Evolutionary conservation across 2,113 vertebrate species (phyloP).

Genomic region (Abramis brama): DNA sequence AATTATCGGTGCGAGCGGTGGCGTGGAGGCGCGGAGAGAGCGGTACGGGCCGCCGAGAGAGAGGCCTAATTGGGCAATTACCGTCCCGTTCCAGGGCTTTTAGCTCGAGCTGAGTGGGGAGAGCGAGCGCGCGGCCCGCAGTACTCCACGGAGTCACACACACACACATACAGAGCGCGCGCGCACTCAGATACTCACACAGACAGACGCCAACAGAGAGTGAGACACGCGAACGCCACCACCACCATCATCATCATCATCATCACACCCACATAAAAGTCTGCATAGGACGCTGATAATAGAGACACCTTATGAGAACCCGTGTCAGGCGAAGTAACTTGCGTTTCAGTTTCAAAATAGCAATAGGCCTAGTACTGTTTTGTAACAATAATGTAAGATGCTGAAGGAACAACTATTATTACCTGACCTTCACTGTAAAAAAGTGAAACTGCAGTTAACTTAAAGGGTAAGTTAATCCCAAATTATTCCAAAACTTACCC

Average conservation of each 20-base stretch:
- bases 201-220: slow-evolving; percentile 67
- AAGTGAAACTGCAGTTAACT: background rate
- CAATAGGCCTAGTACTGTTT: background rate
- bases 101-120: slow-evolving; percentile 90
- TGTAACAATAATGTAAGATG: background rate
- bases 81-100: slow-evolving; percentile 94
- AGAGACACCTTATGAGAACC: background rate
- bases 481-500: too few species aligned
- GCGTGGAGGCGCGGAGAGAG: slow-evolving; percentile 81
- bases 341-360: background rate
- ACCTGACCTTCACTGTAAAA: background rate
- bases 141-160: slow-evolving; percentile 64
- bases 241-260: slow-evolving; percentile 16
- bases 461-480: background rate
- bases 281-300: background rate
- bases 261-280: slow-evolving; percentile 24
- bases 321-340: background rate
- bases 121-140: slow-evolving; percentile 82
- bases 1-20: slow-evolving; percentile 90
- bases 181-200: slow-evolving; percentile 37
- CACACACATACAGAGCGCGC: slow-evolving; percentile 40
- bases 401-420: background rate
- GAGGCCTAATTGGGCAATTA: slow-evolving; percentile 99
- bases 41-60: slow-evolving; percentile 84
- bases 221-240: slow-evolving; percentile 42